Percentiles rank a stretch among this genome's conserved stretches.
phyloP scores from a whole-genome alignment of 2,888 invertebrate species.

The Adineta ricciae region DNA sequence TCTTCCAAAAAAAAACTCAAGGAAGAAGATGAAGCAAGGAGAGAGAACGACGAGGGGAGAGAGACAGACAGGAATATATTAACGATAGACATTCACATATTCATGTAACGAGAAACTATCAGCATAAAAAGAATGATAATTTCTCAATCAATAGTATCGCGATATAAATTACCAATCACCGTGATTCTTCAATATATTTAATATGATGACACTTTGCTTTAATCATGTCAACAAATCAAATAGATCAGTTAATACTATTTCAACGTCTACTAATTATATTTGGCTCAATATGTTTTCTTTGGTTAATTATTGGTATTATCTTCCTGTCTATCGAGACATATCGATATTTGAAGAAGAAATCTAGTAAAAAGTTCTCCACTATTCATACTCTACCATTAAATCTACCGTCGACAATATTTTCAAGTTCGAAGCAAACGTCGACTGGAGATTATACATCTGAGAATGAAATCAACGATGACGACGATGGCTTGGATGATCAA shows the following conservation, averaged over 20 bases:
- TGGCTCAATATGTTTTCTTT: background rate
- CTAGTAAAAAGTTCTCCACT: background rate
- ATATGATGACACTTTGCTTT: background rate
- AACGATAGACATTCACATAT: background rate
- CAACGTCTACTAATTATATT: slow-evolving; percentile 1
- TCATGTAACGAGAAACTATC: background rate
- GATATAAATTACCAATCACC: background rate
- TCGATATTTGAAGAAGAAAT: background rate
- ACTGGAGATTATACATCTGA: background rate
- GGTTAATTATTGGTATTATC: slow-evolving; percentile 8
- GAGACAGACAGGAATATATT: background rate
- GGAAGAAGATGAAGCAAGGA: background rate
- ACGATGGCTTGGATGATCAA: background rate
- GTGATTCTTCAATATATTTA: background rate
- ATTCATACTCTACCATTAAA: background rate
- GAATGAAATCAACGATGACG: background rate
- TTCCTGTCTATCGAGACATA: background rate
- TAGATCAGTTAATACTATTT: background rate
- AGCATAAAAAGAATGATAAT: background rate
- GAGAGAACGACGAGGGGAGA: background rate
- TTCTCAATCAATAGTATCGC: background rate
- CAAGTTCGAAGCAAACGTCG: background rate
- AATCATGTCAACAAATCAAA: background rate
- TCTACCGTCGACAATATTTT: background rate
- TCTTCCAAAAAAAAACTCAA: background rate